Conservation (phyloP, 2,797 vertebrate genomes). For the Bradypodion ventrale region DNA sequence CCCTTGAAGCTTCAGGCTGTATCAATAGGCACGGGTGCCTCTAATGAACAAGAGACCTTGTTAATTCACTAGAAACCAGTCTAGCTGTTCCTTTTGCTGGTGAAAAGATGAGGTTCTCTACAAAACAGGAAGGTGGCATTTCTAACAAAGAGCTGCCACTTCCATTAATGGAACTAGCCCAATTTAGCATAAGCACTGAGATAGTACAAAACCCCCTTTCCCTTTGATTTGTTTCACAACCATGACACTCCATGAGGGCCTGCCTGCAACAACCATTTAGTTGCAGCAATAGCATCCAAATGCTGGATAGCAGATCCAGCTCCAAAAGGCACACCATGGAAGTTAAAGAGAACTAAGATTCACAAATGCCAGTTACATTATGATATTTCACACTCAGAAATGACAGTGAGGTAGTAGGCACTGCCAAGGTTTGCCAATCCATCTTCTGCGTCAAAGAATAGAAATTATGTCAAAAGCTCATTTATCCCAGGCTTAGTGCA, state of each 20-base stretch:
- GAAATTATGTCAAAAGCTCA: background rate
- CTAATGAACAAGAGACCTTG: rapidly evolving
- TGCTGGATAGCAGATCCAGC: conserved; percentile 6
- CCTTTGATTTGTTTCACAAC: rapidly evolving
- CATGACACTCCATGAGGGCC: conserved; percentile 10
- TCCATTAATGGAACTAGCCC: background rate
- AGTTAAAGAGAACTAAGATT: conserved; percentile 36
- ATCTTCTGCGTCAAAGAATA: background rate
- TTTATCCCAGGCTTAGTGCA: background rate
- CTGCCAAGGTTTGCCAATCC: rapidly evolving
- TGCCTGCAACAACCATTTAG: conserved; percentile 12
- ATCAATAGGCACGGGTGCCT: background rate
- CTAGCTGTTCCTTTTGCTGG: rapidly evolving
- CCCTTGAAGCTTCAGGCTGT: background rate
- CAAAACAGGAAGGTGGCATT: background rate
- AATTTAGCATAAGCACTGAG: background rate
- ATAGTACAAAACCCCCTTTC: background rate
- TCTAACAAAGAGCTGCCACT: background rate
- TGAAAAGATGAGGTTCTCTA: background rate
- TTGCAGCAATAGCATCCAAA: conserved; percentile 63
- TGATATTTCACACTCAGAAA: conserved; percentile 43
- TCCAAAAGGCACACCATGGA: conserved; percentile 55
- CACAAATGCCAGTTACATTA: conserved; percentile 31
- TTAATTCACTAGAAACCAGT: background rate
- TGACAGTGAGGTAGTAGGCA: background rate